phyloP scores from a whole-genome alignment of 2,888 invertebrate species.

The Drosophila histrio region DNA sequence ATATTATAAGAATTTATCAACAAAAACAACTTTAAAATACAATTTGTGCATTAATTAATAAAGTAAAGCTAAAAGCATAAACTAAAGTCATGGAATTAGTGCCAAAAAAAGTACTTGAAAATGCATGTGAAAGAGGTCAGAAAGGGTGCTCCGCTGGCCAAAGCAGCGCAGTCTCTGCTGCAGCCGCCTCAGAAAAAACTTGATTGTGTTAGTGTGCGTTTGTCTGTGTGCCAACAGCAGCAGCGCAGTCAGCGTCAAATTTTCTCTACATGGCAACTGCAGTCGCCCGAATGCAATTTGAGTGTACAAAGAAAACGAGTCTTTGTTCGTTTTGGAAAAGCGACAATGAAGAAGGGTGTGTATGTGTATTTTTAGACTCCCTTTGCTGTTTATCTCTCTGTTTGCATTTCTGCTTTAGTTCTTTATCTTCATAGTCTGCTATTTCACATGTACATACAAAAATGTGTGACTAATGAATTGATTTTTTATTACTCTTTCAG shows the following conservation, averaged over 20 bases:
- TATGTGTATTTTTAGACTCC: conserved; percentile 53
- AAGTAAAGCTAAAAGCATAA: not conserved
- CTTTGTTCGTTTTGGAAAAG: conserved; percentile 58
- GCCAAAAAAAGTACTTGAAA: conserved; percentile 16
- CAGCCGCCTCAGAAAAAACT: conserved; percentile 49
- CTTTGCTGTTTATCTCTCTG: conserved; percentile 34
- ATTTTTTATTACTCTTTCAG: conserved; percentile 26
- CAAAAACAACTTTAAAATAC: not conserved
- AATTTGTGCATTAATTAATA: conserved; percentile 2
- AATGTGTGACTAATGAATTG: conserved; percentile 25
- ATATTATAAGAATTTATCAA: not conserved
- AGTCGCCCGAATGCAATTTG: conserved; percentile 51
- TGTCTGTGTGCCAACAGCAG: conserved; percentile 11
- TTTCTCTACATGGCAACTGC: conserved; percentile 66
- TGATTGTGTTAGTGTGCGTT: conserved; percentile 43
- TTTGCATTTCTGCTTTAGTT: conserved; percentile 23
- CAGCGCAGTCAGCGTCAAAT: conserved; percentile 56
- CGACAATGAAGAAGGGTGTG: conserved; percentile 67
- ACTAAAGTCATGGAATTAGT: conserved; percentile 15
- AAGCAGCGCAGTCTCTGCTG: conserved; percentile 43
- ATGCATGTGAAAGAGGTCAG: conserved; percentile 22
- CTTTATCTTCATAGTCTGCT: conserved; percentile 21
- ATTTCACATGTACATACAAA: conserved; percentile 13
- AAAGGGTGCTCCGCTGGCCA: conserved; percentile 68
- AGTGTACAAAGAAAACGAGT: conserved; percentile 73